phyloP scores from a whole-genome alignment of 2,888 invertebrate genomes.

The Agrilus mali region DNA sequence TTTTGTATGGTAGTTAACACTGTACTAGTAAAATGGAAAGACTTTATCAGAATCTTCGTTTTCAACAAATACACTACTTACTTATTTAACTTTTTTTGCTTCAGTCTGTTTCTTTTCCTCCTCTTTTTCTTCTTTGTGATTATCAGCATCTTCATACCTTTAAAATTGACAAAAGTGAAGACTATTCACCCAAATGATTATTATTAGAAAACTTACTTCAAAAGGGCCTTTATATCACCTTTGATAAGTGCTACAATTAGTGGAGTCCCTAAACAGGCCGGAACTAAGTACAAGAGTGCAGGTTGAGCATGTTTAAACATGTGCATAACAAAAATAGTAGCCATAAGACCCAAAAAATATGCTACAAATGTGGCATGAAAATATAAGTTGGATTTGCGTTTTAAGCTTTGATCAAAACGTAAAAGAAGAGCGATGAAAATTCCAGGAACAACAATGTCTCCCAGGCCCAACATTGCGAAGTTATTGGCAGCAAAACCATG shows the following conservation, averaged over 20 bases:
- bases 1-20: too few species aligned
- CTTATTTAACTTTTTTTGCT: conserved; percentile 30
- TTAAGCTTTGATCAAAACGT: conserved; percentile 85
- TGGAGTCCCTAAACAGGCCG: conserved; percentile 88
- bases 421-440: conserved; percentile 95
- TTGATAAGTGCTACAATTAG: conserved; percentile 73
- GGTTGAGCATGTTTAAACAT: conserved; percentile 97
- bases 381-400: conserved; percentile 68
- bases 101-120: conserved; percentile 28
- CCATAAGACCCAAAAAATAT: conserved; percentile 83
- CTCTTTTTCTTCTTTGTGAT: conserved; percentile 32
- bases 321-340: conserved; percentile 97
- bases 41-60: too few species aligned
- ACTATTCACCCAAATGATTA: not conserved
- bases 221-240: conserved; percentile 81
- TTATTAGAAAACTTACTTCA: conserved; percentile 56
- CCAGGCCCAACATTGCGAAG: conserved; percentile 97
- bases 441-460: conserved; percentile 98
- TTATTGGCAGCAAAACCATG: conserved; percentile 84
- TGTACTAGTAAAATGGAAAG: too few species aligned
- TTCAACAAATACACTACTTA: too few species aligned
- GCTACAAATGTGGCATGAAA: conserved; percentile 87
- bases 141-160: conserved; percentile 60
- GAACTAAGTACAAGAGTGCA: conserved; percentile 92
- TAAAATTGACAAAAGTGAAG: conserved; percentile 12